Evolutionary conservation across 1,140 invertebrate genomes (phyloP).

Genomic region (Agrilus planipennis): DNA sequence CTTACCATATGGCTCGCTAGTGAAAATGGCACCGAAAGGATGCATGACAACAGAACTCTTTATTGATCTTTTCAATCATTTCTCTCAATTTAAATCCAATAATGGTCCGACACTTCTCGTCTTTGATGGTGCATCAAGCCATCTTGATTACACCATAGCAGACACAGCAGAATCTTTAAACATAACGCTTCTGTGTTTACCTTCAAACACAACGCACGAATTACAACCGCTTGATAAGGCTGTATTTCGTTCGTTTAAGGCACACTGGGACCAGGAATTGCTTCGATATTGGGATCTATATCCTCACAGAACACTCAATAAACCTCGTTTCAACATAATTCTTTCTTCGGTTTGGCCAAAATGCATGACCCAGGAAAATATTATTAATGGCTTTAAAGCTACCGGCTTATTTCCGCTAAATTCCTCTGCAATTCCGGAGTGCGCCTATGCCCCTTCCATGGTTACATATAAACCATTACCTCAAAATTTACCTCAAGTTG

Average conservation of each 20-base stretch:
- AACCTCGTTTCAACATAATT: slow-evolving; percentile 23
- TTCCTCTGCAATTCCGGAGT: slow-evolving; percentile 23
- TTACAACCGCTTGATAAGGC: slow-evolving; percentile 32
- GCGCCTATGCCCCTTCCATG: slow-evolving; percentile 21
- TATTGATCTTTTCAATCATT: slow-evolving; percentile 27
- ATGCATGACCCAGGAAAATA: slow-evolving; percentile 19
- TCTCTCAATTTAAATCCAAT: slow-evolving; percentile 22
- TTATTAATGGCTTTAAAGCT: slow-evolving; percentile 20
- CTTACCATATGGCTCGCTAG: slow-evolving; percentile 12
- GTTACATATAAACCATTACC: slow-evolving; percentile 9
- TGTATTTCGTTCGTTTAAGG: slow-evolving; percentile 26
- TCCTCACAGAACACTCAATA: slow-evolving; percentile 19
- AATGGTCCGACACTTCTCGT: slow-evolving; percentile 26
- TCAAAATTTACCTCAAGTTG: background rate
- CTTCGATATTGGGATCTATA: slow-evolving; percentile 10
- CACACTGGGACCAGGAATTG: slow-evolving; percentile 27
- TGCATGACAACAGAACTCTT: slow-evolving; percentile 16
- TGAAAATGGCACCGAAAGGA: slow-evolving; percentile 4
- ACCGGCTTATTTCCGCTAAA: slow-evolving; percentile 26
- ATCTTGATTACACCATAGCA: slow-evolving; percentile 24
- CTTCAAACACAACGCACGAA: slow-evolving; percentile 33
- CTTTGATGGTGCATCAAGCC: slow-evolving; percentile 31
- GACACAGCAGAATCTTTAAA: slow-evolving; percentile 24
- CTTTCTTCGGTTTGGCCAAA: slow-evolving; percentile 26
- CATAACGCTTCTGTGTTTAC: slow-evolving; percentile 30